phyloP scores from a whole-genome alignment of 2,888 invertebrate species.

The Margaritifera margaritifera region DNA sequence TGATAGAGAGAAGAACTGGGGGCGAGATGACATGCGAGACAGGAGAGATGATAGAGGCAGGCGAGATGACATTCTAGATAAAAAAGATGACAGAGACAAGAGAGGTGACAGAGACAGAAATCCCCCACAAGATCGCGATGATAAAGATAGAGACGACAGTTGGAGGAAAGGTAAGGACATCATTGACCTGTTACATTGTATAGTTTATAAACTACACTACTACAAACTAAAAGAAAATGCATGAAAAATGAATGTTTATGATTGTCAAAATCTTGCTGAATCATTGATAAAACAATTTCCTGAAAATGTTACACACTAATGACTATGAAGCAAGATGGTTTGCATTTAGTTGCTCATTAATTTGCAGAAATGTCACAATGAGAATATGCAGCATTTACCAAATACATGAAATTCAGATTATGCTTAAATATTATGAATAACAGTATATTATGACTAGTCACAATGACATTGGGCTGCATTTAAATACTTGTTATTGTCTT shows the following conservation, averaged over 20 bases:
- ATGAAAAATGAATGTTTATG: neutral
- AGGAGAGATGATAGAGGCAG: constrained; percentile 21
- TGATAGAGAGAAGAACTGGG: neutral
- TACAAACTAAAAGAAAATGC: constrained; percentile 24
- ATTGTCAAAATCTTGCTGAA: neutral
- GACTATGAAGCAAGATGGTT: no score
- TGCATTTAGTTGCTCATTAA: no score
- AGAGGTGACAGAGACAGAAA: constrained; percentile 12
- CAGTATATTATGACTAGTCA: no score
- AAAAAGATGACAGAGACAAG: constrained; percentile 19
- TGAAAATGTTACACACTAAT: neutral
- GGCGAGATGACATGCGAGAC: constrained; percentile 20
- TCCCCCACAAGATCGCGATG: constrained; percentile 14
- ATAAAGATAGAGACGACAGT: neutral
- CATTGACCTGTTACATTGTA: constrained; percentile 7
- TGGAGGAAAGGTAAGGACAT: neutral
- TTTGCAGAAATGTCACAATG: no score
- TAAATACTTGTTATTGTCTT: no score
- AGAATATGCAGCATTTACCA: no score
- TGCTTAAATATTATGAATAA: no score
- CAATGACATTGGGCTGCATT: no score
- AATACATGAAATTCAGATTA: no score
- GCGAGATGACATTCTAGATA: constrained; percentile 24
- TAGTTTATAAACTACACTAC: constrained; percentile 23
- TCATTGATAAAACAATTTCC: neutral